phyloP scores from a whole-genome alignment of 2,113 vertebrate species.

The Callospermophilus lateralis region DNA sequence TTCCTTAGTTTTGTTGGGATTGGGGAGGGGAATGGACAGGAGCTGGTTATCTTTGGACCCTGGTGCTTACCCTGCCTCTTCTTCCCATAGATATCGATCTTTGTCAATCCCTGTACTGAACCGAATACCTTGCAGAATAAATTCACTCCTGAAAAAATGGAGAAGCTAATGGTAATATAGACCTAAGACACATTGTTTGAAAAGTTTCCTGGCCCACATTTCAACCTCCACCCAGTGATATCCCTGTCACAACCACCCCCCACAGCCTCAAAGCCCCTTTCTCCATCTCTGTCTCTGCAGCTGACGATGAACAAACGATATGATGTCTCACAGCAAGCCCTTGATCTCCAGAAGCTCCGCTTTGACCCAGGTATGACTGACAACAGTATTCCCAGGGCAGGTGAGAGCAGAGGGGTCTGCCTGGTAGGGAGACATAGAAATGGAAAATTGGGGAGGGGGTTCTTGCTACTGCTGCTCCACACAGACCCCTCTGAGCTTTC shows the following conservation, averaged over 20 bases:
- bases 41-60: neutral
- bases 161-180: slow-evolving; percentile 83
- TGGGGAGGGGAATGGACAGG: neutral
- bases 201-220: neutral
- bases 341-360: slow-evolving; percentile 90
- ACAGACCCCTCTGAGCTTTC: neutral
- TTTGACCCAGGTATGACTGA: slow-evolving; percentile 85
- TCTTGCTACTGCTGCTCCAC: neutral
- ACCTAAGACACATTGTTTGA: neutral
- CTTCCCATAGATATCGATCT: slow-evolving; percentile 75
- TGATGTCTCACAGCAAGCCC: slow-evolving; percentile 88
- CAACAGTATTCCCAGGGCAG: neutral
- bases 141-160: slow-evolving; percentile 67
- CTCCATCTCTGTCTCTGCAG: neutral
- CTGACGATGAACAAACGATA: slow-evolving; percentile 91
- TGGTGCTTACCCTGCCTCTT: neutral
- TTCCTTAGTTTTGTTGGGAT: neutral
- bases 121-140: slow-evolving; percentile 62
- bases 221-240: rapidly evolving
- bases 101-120: neutral
- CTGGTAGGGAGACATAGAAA: neutral
- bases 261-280: neutral
- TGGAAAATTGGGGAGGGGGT: neutral
- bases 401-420: neutral
- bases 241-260: neutral